These are phyloP conservation scores for Carollia perspicillata DNA, from an alignment of 2,113 vertebrate species.

Conservation along the genomic window DNA sequence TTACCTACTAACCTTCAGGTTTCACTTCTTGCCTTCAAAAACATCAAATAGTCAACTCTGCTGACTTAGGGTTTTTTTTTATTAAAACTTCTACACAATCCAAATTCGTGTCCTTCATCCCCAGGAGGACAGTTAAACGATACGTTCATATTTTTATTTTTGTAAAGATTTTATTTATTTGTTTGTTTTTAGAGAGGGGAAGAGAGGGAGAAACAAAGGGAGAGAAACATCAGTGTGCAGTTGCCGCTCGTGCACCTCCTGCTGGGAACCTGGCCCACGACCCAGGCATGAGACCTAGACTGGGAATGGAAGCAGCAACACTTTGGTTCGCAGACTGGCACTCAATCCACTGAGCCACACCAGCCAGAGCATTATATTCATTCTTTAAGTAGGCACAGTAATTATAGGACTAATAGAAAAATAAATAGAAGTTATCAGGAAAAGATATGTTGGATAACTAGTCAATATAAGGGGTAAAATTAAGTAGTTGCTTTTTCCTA, in stretches of 20 bases:
- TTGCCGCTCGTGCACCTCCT: too few relatives aligned
- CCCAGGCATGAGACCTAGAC: too few relatives aligned
- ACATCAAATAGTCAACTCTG: background rate
- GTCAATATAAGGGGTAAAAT: background rate
- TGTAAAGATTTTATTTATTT: too few relatives aligned
- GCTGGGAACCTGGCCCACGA: too few relatives aligned
- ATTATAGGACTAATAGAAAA: background rate
- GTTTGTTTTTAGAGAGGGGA: too few relatives aligned
- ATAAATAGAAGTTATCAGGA: background rate
- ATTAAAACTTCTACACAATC: background rate
- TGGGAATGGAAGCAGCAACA: too few relatives aligned
- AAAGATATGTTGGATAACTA: background rate
- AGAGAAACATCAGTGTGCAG: too few relatives aligned
- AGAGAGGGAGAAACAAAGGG: too few relatives aligned
- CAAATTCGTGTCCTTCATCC: background rate
- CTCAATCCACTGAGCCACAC: too few relatives aligned
- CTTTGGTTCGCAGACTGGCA: too few relatives aligned
- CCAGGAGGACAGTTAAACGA: background rate
- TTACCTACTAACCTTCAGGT: background rate
- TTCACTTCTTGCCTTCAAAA: slow-evolving; percentile 8
- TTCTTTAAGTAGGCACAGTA: background rate
- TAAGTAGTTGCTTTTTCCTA: background rate
- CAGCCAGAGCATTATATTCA: background rate
- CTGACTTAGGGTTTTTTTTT: background rate
- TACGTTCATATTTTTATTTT: background rate